Base-by-base conservation (phyloP, 2,113 vertebrate genomes). In the Butorides virescens region DNA sequence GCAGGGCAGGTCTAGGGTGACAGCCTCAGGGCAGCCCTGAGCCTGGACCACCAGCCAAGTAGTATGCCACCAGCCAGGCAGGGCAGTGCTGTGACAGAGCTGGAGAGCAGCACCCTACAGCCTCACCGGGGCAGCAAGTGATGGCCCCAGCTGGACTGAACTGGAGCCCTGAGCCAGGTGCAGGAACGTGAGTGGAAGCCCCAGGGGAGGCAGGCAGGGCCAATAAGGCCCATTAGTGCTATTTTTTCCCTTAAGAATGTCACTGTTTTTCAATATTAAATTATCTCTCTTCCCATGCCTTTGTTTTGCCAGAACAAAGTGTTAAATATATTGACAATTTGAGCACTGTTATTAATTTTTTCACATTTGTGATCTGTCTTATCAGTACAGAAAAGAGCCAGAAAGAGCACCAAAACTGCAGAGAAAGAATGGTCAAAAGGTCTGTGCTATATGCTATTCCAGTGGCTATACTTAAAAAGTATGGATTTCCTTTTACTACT, bases 41-140 rank as follows among this genome's bases (percentile, higher is more conserved):
- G 42, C 26, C 56, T 3, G 2, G 59, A 67, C 14, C 27, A 49
- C 58, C n/a, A 71, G 77, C 3, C 52, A 42, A 58, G 29, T 44
- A 15, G 14, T 42, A 13, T 42, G 42, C 42, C 42, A 42, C 42
- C 42, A 44, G 42, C 49, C 70, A 76, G 37, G 1, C 2, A 86
- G 56, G 34, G 44, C 59, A 88, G 2, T 2, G 20, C 27, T 46
- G 55, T 42, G 42, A 42, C 53, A 42, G 34, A 37, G 23, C 49
- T n/a, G 58, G 44, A 47, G 10, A 63, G 19, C 8, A 1, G 30
- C 27, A 73, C 32, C 63, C 68, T 29, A 14, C 0, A 0, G 61
- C 4, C 0, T 26, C n/a, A 8, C 22, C 3, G 67, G 32, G 37
- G 2, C 52, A 68, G n/a, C 1, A 1, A 62, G 32, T 18, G 27